Base-by-base conservation (phyloP, 2,888 invertebrate genomes). In the Tiliacea citrago region DNA sequence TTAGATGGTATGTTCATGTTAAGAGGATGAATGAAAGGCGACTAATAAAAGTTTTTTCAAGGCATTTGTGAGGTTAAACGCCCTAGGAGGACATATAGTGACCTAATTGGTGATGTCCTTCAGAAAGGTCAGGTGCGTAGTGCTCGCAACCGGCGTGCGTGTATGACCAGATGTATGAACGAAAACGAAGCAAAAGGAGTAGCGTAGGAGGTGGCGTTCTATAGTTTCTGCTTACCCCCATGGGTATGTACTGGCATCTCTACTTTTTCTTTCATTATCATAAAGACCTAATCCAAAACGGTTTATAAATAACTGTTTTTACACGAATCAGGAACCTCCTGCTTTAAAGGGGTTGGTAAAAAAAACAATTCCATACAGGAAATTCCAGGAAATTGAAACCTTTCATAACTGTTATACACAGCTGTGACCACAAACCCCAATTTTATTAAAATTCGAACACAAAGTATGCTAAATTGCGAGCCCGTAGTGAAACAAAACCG, bases 321-420 rank as follows among this genome's bases (percentile, higher is more conserved):
- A 60, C 58, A 66, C 10, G n/a, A 16, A 58, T 58, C 35, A n/a
- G 7, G 35, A 55, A 45, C 45, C 16, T 45, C 1, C 29, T 74
- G n/a, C 10, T 61, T 57, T 57, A 21, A 62, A 7, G 7, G 9
- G 21, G 21, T 39, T 51, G 21, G 16, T 63, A 12, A 49, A 75
- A 75, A n/a, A 77, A 63, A 82, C 82, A 77, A 77, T 82, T 42
- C 58, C 16, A 24, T 29, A 2, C 51, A 58, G 82, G 75, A 75
- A 75, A 9, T 58, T 60, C 24, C 58, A 53, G 75, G 82, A 82
- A 77, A 77, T 78, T 82, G 68, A 82, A 82, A 57, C 82, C 82
- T 61, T 77, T 62, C 68, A 24, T 77, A 60, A 66, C 47, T 60
- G 79, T 68, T n/a, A n/a, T n/a, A 49, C 53, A 49, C 79, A 83